Conservation (phyloP, 2,888 invertebrate species). For the Chironomus tentans region DNA sequence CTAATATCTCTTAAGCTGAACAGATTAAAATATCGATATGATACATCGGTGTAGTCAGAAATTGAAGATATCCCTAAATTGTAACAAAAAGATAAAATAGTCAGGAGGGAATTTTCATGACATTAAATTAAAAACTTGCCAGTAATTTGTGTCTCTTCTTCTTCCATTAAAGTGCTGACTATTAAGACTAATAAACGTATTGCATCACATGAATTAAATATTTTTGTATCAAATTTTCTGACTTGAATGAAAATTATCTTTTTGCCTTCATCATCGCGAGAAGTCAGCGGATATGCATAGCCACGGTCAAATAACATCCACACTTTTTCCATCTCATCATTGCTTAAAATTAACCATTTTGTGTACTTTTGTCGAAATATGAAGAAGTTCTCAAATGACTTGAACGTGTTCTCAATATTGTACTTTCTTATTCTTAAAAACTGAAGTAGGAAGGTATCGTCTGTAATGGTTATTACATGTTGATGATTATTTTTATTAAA, state of each 20-base stretch:
- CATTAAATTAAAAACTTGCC: too few relatives aligned
- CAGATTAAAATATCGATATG: slow-evolving; percentile 10
- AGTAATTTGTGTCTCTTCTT: slow-evolving; percentile 22
- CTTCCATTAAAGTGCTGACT: neutral
- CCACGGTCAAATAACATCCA: slow-evolving; percentile 13
- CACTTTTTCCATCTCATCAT: neutral
- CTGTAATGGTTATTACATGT: neutral
- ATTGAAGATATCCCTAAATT: neutral
- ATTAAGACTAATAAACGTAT: slow-evolving; percentile 2
- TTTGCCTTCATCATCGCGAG: slow-evolving; percentile 12
- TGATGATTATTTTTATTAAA: neutral
- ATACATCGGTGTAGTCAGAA: slow-evolving; percentile 1
- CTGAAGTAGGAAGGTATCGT: slow-evolving; percentile 12
- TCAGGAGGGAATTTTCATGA: too few relatives aligned
- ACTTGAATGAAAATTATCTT: slow-evolving; percentile 16
- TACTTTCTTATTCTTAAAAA: slow-evolving; percentile 15
- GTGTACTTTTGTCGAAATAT: neutral
- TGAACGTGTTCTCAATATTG: neutral
- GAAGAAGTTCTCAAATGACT: slow-evolving; percentile 15
- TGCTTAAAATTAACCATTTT: slow-evolving; percentile 9
- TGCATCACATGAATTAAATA: slow-evolving; percentile 10
- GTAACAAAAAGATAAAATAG: too few relatives aligned
- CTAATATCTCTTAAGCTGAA: slow-evolving; percentile 3
- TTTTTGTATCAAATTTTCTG: slow-evolving; percentile 2
- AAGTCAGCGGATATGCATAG: slow-evolving; percentile 5